A percentile compares a stretch with the other conserved stretches of the same genome.
phyloP scores from a whole-genome alignment of 2,113 vertebrate genomes.

The Sciurus niger region DNA sequence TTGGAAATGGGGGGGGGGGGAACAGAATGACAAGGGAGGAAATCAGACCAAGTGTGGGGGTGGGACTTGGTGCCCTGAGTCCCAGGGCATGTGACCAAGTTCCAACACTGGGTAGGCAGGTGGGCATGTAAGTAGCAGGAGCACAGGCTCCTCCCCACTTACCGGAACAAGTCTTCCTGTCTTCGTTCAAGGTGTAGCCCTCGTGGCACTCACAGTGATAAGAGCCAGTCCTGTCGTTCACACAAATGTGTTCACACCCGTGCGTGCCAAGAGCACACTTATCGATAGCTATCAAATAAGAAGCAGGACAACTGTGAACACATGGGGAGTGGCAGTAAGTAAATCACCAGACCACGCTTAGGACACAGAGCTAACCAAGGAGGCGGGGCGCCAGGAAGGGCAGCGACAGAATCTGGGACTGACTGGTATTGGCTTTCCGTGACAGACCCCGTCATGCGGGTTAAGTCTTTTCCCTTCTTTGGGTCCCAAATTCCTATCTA shows the following conservation, averaged over 20 bases:
- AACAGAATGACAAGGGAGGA: background rate
- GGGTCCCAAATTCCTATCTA: background rate
- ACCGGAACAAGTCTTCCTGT: slow-evolving; percentile 93
- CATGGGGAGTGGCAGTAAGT: background rate
- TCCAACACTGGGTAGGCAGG: too few relatives aligned
- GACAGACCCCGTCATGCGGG: background rate
- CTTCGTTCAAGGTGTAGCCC: slow-evolving; percentile 91
- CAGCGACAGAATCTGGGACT: background rate
- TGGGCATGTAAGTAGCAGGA: background rate
- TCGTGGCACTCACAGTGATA: slow-evolving; percentile 91
- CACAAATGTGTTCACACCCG: slow-evolving; percentile 92
- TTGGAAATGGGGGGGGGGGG: background rate
- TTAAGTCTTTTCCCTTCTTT: background rate
- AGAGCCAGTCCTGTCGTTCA: slow-evolving; percentile 88
- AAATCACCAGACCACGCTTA: background rate
- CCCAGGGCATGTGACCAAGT: accelerated
- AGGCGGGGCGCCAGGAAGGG: background rate
- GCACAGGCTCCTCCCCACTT: slow-evolving; percentile 75
- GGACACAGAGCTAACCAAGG: background rate
- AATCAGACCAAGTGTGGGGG: background rate
- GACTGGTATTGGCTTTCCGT: background rate
- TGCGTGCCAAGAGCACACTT: slow-evolving; percentile 89
- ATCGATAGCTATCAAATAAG: slow-evolving; percentile 87
- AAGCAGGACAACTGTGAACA: background rate
- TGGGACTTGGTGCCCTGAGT: too few relatives aligned